phyloP scores from a whole-genome alignment of 2,888 invertebrate genomes.

The Drosophila maculinotata region DNA sequence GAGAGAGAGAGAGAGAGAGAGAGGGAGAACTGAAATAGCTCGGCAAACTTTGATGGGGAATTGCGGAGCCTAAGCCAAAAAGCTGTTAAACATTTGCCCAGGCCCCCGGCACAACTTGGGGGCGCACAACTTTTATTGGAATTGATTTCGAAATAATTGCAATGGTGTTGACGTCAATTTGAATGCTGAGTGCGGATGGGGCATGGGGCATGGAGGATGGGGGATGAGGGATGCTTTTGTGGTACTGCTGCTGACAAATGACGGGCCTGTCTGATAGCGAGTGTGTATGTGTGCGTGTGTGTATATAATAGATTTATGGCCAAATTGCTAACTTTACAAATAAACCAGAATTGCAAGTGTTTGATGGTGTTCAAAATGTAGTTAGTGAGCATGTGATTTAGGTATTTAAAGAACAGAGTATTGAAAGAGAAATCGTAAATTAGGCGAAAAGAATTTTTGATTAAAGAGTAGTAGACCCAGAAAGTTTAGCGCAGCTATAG shows the following conservation, averaged over 20 bases:
- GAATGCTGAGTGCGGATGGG: slow-evolving; percentile 3
- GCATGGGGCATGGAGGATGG: not conserved
- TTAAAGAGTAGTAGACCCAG: too few relatives aligned
- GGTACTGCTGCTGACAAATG: slow-evolving; percentile 41
- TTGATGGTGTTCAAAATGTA: slow-evolving; percentile 48
- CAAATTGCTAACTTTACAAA: slow-evolving; percentile 52
- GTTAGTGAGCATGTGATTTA: slow-evolving; percentile 39
- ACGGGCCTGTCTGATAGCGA: slow-evolving; percentile 1
- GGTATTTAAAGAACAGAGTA: not conserved
- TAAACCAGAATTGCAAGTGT: slow-evolving; percentile 23
- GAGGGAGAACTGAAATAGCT: slow-evolving; percentile 10
- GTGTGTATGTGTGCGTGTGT: slow-evolving; percentile 7
- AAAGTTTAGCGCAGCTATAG: too few relatives aligned
- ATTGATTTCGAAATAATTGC: slow-evolving; percentile 81
- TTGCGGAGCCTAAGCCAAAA: slow-evolving; percentile 70
- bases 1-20: too few relatives aligned
- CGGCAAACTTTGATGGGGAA: slow-evolving; percentile 58
- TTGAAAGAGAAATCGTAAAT: not conserved
- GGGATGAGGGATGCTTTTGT: slow-evolving; percentile 18
- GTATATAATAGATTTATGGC: slow-evolving; percentile 67
- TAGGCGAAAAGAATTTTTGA: too few relatives aligned
- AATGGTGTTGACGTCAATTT: slow-evolving; percentile 74
- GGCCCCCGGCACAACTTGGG: slow-evolving; percentile 36
- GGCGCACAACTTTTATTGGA: slow-evolving; percentile 73
- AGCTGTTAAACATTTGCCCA: slow-evolving; percentile 68